Evolutionary conservation across 2,888 invertebrate genomes (phyloP).

Genomic region (Allygus modestus): DNA sequence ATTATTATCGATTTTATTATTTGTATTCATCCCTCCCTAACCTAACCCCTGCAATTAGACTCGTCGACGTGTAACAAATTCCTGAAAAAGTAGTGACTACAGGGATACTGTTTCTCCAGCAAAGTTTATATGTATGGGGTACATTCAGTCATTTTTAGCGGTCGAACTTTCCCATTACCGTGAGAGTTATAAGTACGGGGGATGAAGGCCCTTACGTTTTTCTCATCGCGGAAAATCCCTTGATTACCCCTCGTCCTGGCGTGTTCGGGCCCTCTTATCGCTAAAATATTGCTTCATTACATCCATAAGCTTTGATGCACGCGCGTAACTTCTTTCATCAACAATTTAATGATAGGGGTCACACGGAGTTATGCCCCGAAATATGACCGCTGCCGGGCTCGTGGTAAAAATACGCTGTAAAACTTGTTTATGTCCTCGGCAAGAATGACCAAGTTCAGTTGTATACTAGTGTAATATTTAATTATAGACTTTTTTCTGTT

Average conservation of each 20-base stretch:
- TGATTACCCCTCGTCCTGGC: not conserved
- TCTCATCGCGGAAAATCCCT: not conserved
- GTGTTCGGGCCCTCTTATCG: not conserved
- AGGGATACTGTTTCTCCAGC: too few relatives aligned
- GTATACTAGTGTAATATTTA: too few relatives aligned
- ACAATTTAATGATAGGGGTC: slow-evolving; percentile 17
- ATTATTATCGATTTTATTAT: too few relatives aligned
- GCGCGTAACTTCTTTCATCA: slow-evolving; percentile 34
- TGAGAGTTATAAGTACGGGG: not conserved
- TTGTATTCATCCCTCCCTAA: too few relatives aligned
- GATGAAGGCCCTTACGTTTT: not conserved
- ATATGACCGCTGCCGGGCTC: not conserved
- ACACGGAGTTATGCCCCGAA: not conserved
- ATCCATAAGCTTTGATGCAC: slow-evolving; percentile 14
- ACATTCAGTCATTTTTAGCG: too few relatives aligned
- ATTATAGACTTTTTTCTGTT: too few relatives aligned
- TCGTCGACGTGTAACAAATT: too few relatives aligned
- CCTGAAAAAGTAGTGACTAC: too few relatives aligned
- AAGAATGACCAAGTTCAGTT: not conserved
- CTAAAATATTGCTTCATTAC: slow-evolving; percentile 20
- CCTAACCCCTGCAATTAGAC: too few relatives aligned
- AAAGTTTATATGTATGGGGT: too few relatives aligned
- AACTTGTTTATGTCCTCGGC: not conserved
- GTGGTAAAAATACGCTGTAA: not conserved
- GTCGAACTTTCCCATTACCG: not conserved